Evolutionary conservation across 2,797 vertebrate genomes (phyloP).

Genomic region (Avahi laniger): DNA sequence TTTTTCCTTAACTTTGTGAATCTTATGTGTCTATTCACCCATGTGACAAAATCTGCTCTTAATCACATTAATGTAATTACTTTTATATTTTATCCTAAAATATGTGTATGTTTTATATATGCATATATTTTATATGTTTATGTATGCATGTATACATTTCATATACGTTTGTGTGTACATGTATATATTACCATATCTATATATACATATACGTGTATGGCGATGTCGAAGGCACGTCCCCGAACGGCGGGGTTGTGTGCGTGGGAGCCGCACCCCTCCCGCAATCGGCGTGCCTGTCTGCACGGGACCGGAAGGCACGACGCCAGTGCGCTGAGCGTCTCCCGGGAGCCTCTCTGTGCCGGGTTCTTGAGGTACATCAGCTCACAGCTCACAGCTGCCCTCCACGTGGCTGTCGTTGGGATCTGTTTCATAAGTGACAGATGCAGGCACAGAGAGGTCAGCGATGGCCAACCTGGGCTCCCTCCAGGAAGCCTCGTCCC

Average conservation of each 20-base stretch:
- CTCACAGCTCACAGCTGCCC: not conserved
- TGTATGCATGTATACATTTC: not conserved
- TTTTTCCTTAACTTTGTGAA: not conserved
- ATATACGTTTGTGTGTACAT: not conserved
- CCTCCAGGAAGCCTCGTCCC: not conserved
- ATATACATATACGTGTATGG: not conserved
- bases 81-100: not conserved
- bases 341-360: not conserved
- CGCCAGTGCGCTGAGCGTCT: rapidly evolving
- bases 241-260: not conserved
- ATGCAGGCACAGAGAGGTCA: no score
- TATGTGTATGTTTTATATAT: not conserved
- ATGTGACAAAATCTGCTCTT: not conserved
- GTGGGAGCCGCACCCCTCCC: not conserved
- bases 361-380: no score
- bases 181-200: not conserved
- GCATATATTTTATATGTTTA: not conserved
- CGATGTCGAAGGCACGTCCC: not conserved
- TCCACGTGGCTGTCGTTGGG: not conserved
- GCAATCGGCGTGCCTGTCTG: not conserved
- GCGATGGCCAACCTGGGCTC: rapidly evolving
- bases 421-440: not conserved
- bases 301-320: not conserved
- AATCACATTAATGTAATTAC: not conserved
- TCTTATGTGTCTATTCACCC: not conserved